Evolutionary conservation across 1,140 invertebrate species (phyloP), one percentile per base, ranked within the genome.

Genomic region (Bombus consobrinus): DNA sequence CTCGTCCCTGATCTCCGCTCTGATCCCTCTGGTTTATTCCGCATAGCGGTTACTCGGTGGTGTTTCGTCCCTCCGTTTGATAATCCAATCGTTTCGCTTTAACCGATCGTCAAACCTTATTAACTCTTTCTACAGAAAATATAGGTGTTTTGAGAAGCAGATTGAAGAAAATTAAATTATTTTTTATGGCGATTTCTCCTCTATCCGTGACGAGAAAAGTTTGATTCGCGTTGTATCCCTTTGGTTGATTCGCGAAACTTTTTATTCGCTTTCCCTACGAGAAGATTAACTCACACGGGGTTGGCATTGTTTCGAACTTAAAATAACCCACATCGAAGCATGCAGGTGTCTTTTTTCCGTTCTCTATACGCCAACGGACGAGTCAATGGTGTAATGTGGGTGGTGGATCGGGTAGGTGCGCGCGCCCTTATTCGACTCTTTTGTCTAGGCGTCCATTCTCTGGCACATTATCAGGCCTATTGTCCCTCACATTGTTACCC

Each of bases 391-490:
- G 87, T 86, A 91, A 92, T 88, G 90, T 91, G 88, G 91, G 86
- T 92, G 91, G 91, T 88, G 87, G 91, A 89, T 91, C 90, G 88
- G 88, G 88, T 93, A 92, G 92, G 91, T 93, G 93, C 90, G 91
- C 91, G 89, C 92, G 93, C 93, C 93, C 93, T 94, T 94, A 94
- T 94, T 94, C 92, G 92, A 94, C 94, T 95, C 94, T 95, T 95
- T 94, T 95, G 94, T 95, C 93, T 95, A 95, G 93, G 93, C 94
- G 92, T 94, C 94, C 94, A 95, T 95, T 95, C 94, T 95, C 94
- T 93, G 92, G 94, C 93, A 93, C 94, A 95, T 95, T 95, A 95
- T 95, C 94, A 94, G 94, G 94, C 94, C 94, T 94, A 95, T 95
- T 95, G 95, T 95, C 94, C 92, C 93, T 95, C 93, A 94, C 94